phyloP scores from a whole-genome alignment of 2,113 vertebrate species.

The Gila orcuttii region DNA sequence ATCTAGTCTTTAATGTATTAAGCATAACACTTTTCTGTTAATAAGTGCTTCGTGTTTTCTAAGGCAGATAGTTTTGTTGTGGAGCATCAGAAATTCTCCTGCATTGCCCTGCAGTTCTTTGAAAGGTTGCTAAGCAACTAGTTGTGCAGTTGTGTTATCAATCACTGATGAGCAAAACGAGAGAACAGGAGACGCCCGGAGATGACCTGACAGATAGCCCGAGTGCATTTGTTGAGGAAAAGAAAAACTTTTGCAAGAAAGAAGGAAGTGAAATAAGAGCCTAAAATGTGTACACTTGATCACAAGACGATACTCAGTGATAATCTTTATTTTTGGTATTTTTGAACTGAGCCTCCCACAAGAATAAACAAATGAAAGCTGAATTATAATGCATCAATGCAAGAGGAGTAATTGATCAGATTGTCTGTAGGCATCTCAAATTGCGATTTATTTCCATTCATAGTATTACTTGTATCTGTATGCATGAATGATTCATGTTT shows the following conservation, averaged over 20 bases:
- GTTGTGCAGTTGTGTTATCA: constrained; percentile 55
- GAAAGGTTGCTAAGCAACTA: constrained; percentile 65
- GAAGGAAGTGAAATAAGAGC: neutral
- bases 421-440: neutral
- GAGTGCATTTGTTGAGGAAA: constrained; percentile 8
- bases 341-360: neutral
- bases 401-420: neutral
- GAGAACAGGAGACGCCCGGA: constrained; percentile 38
- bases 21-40: neutral
- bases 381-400: neutral
- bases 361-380: neutral
- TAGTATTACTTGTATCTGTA: neutral
- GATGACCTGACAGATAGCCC: constrained; percentile 46
- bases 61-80: constrained; percentile 42
- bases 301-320: neutral
- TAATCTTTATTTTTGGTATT: neutral
- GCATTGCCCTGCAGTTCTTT: constrained; percentile 56
- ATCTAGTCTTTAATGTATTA: neutral
- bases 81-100: constrained; percentile 33
- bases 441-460: neutral
- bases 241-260: neutral
- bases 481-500: neutral
- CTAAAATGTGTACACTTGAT: neutral
- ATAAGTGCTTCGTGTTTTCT: constrained; percentile 1
- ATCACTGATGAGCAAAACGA: constrained; percentile 42